These are phyloP conservation scores for Solenopsis fugax DNA, from an alignment of 1,140 invertebrate species.

Conservation along the genomic window DNA sequence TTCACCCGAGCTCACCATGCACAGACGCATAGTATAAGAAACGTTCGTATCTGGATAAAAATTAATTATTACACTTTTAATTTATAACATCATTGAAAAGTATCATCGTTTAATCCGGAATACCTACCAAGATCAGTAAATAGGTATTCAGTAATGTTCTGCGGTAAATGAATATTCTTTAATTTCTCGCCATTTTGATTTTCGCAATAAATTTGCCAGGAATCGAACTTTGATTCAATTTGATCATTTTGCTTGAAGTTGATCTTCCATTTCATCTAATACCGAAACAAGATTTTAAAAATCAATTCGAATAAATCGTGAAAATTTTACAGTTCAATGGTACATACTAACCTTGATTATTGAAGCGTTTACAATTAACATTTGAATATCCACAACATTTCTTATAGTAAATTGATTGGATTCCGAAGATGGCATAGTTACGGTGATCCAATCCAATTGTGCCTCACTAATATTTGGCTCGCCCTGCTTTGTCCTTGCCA, in stretches of 20 bases:
- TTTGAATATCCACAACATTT: constrained; percentile 83
- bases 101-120: neutral
- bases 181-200: constrained; percentile 83
- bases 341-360: constrained; percentile 82
- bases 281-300: constrained; percentile 33
- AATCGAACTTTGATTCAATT: constrained; percentile 80
- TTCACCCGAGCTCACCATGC: constrained; percentile 78
- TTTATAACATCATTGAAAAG: constrained; percentile 10
- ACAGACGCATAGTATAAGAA: constrained; percentile 85
- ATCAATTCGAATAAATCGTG: constrained; percentile 3
- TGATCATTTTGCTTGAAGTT: constrained; percentile 78
- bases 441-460: constrained; percentile 86
- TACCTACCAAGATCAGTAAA: constrained; percentile 85
- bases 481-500: constrained; percentile 86
- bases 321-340: neutral
- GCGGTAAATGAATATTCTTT: constrained; percentile 32
- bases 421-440: constrained; percentile 84
- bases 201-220: constrained; percentile 85
- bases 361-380: constrained; percentile 85
- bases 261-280: constrained; percentile 85
- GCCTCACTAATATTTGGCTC: constrained; percentile 86
- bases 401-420: constrained; percentile 77
- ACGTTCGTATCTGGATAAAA: constrained; percentile 79
- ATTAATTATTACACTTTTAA: constrained; percentile 39
- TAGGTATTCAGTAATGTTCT: constrained; percentile 63